A percentile compares a stretch with the other conserved stretches of the same genome.
Evolutionary conservation across 1,140 invertebrate genomes (phyloP).

Genomic region (Bombus ignitus): DNA sequence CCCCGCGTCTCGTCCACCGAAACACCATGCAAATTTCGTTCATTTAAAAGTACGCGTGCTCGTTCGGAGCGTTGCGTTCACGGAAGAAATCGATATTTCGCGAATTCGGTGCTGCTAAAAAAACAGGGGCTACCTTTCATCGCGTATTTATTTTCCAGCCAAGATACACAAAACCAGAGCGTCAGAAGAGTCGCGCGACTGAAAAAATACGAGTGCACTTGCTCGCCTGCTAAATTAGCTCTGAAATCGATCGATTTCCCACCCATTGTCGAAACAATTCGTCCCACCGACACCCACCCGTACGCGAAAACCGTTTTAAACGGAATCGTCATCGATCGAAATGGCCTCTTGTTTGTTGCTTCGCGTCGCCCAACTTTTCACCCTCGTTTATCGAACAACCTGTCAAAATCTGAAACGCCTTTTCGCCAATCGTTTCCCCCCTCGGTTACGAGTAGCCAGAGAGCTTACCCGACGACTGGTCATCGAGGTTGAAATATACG

Average conservation of each 20-base stretch:
- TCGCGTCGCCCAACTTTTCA: background rate
- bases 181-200: background rate
- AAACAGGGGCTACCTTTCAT: background rate
- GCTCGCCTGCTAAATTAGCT: background rate
- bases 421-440: too few relatives aligned
- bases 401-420: background rate
- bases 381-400: background rate
- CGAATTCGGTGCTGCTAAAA: background rate
- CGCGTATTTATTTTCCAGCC: background rate
- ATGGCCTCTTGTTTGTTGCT: background rate
- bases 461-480: too few relatives aligned
- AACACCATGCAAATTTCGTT: slow-evolving; percentile 8
- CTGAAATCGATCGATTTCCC: background rate
- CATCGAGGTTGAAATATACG: background rate
- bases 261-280: slow-evolving; percentile 2
- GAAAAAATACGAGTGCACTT: background rate
- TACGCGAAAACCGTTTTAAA: slow-evolving; percentile 28
- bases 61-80: background rate
- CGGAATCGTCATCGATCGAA: background rate
- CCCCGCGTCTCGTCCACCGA: too few relatives aligned
- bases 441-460: too few relatives aligned
- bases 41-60: background rate
- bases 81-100: background rate
- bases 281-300: background rate
- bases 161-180: background rate